Conservation (phyloP, 2,797 vertebrate species). For the Dendrocincla tyrannina region DNA sequence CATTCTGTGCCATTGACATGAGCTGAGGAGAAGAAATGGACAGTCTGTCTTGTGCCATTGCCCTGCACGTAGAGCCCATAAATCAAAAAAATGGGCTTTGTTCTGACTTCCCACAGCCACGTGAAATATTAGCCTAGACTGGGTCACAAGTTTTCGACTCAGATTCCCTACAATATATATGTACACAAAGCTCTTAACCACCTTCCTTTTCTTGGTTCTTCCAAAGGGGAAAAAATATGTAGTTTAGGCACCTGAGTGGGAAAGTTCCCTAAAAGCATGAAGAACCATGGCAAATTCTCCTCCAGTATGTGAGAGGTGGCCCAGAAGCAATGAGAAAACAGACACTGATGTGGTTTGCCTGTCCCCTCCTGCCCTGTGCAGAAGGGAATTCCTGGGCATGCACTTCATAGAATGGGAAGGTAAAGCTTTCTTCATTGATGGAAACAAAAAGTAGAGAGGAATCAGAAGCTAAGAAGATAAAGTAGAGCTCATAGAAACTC, state of each 20-base stretch:
- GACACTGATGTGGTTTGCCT: not conserved
- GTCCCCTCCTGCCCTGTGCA: not conserved
- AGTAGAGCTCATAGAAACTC: not conserved
- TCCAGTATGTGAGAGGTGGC: not conserved
- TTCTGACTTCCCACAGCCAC: not conserved
- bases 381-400: not conserved
- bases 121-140: not conserved
- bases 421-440: not conserved
- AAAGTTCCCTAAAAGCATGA: not conserved
- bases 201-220: not conserved
- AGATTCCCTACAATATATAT: not conserved
- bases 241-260: not conserved
- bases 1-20: not conserved
- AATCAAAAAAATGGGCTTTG: not conserved
- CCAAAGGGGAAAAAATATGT: not conserved
- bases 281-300: not conserved
- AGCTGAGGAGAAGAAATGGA: not conserved
- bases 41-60: not conserved
- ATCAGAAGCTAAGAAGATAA: not conserved
- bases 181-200: not conserved
- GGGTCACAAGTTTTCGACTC: not conserved
- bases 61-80: fast-evolving
- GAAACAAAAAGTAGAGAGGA: not conserved
- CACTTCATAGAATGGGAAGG: not conserved
- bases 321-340: not conserved